phyloP scores from a whole-genome alignment of 2,113 vertebrate genomes.

The Rhinolophus ferrumequinum region DNA sequence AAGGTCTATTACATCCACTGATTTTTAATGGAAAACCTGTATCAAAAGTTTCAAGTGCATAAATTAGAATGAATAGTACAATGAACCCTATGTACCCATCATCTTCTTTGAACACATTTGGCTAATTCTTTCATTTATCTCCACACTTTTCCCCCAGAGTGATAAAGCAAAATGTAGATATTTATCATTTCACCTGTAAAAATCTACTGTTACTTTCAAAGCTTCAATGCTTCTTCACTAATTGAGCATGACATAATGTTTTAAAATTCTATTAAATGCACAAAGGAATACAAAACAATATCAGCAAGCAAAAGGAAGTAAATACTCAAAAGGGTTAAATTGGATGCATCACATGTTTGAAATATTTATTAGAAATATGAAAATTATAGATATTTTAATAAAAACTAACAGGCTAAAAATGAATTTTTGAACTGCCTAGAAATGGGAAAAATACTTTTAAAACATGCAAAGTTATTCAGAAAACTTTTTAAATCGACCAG shows the following conservation, averaged over 20 bases:
- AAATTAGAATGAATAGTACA: background rate
- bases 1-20: background rate
- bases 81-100: background rate
- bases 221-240: background rate
- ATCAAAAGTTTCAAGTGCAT: background rate
- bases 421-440: background rate
- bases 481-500: conserved; percentile 3
- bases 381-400: background rate
- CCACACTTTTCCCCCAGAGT: background rate
- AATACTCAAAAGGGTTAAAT: background rate
- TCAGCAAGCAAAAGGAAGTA: background rate
- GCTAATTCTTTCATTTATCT: background rate
- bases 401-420: background rate
- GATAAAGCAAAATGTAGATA: background rate
- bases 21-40: background rate
- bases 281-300: conserved; percentile 4
- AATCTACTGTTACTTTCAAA: background rate
- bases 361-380: background rate
- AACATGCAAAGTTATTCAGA: conserved; percentile 29
- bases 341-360: background rate
- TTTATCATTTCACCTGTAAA: background rate
- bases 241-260: background rate
- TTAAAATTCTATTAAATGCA: conserved; percentile 8
- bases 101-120: background rate
- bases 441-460: conserved; percentile 15